Evolutionary conservation across 2,888 invertebrate species (phyloP), one percentile per base, ranked within the genome.

Genomic region (Hermodice carunculata): DNA sequence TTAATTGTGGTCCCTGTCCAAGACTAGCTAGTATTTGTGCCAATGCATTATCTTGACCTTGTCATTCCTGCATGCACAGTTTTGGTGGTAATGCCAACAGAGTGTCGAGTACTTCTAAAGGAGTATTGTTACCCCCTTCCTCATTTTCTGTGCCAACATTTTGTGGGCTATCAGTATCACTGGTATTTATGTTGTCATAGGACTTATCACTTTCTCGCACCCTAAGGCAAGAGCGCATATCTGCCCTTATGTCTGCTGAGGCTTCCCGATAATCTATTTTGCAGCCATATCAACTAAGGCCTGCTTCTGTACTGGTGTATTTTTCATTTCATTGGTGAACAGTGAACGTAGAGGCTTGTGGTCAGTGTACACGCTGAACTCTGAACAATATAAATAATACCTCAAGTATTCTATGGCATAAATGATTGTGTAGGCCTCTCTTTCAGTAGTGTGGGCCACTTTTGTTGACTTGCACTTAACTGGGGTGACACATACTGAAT

Each of bases 371-470:
- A 53, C 32, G 14, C 11, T 19, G 19, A 53, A 53, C 3, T 8
- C 6, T 8, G 53, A 28, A 5, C 53, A 29, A 8, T 34, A 31
- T 53, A 53, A 53, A 32, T 53, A 53, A 11, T 29, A 34, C 14
- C 53, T 31, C 22, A 53, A 22, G 29, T 53, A 32, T 53, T 29
- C 4, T 3, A 53, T 14, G 17, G 53, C 53, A 34, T 53, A 53
- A n/a, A 53, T 19, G 4, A 53, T 19, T 3, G 53, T 34, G 32
- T 17, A 53, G 19, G 53, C 53, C 19, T 53, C 53, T n/a, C n/a
- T 31, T 53, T 53, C n/a, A 29, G 32, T 22, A 53, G 22, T 11
- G 53, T 53, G 22, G 32, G 8, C 32, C 34, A 53, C 22, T 19
- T 29, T 19, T 3, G 3, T 32, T 53, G 53, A 8, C n/a, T 32